Base-by-base conservation (phyloP, 2,113 vertebrate genomes). In the Chitala chitala region DNA sequence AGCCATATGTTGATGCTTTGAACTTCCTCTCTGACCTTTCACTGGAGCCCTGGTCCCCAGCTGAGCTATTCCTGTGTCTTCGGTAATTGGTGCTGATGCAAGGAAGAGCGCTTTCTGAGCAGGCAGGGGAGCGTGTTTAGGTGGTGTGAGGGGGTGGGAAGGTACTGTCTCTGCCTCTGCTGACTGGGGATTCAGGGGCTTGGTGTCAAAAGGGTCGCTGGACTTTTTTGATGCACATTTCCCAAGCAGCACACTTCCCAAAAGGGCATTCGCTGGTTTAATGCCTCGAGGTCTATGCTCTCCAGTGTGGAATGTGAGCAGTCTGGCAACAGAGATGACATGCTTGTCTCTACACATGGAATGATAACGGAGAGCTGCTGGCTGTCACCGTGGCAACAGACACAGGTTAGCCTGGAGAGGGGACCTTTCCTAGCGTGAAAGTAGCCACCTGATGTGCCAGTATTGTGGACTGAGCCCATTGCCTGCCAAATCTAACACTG, bases 341-440 rank as follows among this genome's bases (percentile, higher is more conserved):
- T 61, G 75, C 78, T 58, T 72, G n/a, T n/a, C 64, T 80, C 78
- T 75, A 24, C 78, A 80, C 76, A 78, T 82, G 81, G 82, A 84
- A 81, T 61, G 58, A 77, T 79, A 85, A 84, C 81, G 83, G 80
- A 83, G 82, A 78, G 78, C 81, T 76, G 61, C 78, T 70, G 75
- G 64, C 84, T 83, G 84, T 88, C 86, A 82, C 86, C 81, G 83
- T 80, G 80, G 88, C 80, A 85, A 88, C 83, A 1, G 76, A 75
- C 79, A 77, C 40, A 70, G 83, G 87, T 87, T 84, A 85, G 80
- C 78, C 77, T 42, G 44, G 9, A 82, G 85, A 82, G 24, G 59
- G 82, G 77, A 75, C 29, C 68, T 81, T 75, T 81, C 13, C 82
- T 82, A 54, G 77, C 80, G 69, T 82, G 81, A 76, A 71, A 76